Evolutionary conservation across 2,888 invertebrate species (phyloP), one percentile per base, ranked within the genome.

Genomic region (Ashinkailepas kermadecensis): DNA sequence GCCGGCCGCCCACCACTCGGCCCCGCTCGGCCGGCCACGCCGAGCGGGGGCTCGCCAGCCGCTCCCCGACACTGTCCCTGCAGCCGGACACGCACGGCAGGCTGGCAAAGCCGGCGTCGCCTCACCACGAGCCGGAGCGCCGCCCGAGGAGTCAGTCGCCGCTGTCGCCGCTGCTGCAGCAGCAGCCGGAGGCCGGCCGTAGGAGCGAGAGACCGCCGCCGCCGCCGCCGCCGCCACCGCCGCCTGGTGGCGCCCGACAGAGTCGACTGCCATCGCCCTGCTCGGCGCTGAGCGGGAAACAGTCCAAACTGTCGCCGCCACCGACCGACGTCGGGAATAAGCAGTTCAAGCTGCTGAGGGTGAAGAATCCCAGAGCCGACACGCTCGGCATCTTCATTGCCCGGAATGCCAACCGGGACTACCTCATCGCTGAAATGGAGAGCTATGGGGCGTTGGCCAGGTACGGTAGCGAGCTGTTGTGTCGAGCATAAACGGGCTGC

Each of bases 401-500:
- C 2, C 83, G 83, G 25, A 81, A 83, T 23, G 80, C 81, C 57
- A 65, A 81, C 12, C 82, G 82, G 11, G 86, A 87, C 79, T 90
- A 89, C 84, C 86, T 89, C 83, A 89, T 90, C 81, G 87, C 88
- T 10, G 87, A 88, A 81, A 89, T 92, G 81, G 91, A 92, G 84
- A 89, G 90, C 79, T 91, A 90, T 84, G 92, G 92, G 81, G 90
- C 92, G 87, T 92, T 92, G 58, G 87, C 88, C 85, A 89, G 89
- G 90, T 90, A 21, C 21, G 70, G 8, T 59, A 15, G 39, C 39
- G 39, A 39, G 39, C 39, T 39, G 4, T 39, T 39, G 39, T 39
- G 39, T 39, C 4, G 39, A 3, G 39, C 1, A 39, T 39, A 3
- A 39, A 39, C 2, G 4, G 39, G 39, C 39, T 39, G 39, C 4